Conservation (phyloP, 2,113 vertebrate genomes). For the Catharus minimus region DNA sequence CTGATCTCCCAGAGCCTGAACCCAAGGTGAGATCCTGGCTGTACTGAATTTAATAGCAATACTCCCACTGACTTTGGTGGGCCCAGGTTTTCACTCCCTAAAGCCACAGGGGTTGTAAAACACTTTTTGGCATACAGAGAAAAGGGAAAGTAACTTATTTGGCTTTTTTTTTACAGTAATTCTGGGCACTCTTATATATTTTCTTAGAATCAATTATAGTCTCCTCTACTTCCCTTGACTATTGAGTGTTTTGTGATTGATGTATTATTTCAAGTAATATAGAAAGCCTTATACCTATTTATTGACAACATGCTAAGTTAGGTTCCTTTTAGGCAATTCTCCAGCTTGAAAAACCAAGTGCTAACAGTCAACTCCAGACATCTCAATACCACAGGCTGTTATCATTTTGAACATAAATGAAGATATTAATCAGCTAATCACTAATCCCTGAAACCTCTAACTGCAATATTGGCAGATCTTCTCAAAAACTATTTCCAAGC, state of each 20-base stretch:
- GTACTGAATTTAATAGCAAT: background rate
- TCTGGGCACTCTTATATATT: background rate
- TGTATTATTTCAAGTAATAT: background rate
- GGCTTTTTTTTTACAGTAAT: background rate
- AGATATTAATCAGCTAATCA: conserved; percentile 39
- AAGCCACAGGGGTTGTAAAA: background rate
- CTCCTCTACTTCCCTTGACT: background rate
- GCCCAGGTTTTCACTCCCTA: background rate
- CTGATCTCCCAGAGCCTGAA: background rate
- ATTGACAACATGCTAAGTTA: background rate
- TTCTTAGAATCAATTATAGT: background rate
- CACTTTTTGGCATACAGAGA: background rate
- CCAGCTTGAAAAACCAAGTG: background rate
- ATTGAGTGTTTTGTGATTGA: background rate
- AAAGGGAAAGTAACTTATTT: background rate
- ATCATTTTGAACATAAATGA: background rate
- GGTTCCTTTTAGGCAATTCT: background rate
- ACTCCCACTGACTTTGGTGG: background rate
- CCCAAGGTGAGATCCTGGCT: background rate
- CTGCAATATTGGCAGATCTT: conserved; percentile 31
- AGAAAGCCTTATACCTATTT: background rate
- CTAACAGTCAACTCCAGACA: background rate
- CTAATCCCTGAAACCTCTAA: conserved; percentile 4
- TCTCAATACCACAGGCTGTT: background rate
- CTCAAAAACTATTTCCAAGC: conserved; percentile 6